phyloP scores from a whole-genome alignment of 2,797 vertebrate genomes.

The Cuculus canorus region DNA sequence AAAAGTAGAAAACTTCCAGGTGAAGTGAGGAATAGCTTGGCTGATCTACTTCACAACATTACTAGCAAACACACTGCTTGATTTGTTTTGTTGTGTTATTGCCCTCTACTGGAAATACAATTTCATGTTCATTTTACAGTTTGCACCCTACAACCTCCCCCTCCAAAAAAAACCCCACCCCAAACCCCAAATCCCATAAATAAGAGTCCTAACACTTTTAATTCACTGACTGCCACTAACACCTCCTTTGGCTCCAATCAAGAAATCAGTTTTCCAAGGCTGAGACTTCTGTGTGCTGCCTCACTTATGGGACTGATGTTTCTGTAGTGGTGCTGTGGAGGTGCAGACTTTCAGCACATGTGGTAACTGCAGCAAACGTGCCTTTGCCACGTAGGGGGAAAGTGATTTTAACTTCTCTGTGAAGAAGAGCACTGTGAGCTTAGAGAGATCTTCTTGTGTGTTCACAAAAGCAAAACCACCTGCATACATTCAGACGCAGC shows the following conservation, averaged over 20 bases:
- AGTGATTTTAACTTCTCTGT: background rate
- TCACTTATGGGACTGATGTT: rapidly evolving
- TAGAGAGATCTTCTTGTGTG: background rate
- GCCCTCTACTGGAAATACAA: constrained; percentile 45
- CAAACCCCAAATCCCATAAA: background rate
- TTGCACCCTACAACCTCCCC: background rate
- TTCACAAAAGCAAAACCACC: background rate
- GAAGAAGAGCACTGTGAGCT: background rate
- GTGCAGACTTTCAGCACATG: background rate
- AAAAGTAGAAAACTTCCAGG: background rate
- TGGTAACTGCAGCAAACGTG: background rate
- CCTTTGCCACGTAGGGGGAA: background rate
- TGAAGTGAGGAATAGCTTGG: background rate
- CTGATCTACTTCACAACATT: background rate
- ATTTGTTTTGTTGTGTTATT: background rate
- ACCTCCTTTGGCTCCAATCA: background rate
- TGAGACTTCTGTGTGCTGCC: background rate
- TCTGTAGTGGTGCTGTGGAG: background rate
- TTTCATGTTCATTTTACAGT: background rate
- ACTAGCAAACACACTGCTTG: background rate
- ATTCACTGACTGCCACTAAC: background rate
- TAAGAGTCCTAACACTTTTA: background rate
- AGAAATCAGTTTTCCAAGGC: background rate
- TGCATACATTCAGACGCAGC: background rate
- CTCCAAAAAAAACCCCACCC: background rate